Evolutionary conservation across 30 jellyfish, hydroid and myxozoan genomes (phyloP), one percentile per base, ranked within the genome.

Genomic region (Cassiopea xamachana): DNA sequence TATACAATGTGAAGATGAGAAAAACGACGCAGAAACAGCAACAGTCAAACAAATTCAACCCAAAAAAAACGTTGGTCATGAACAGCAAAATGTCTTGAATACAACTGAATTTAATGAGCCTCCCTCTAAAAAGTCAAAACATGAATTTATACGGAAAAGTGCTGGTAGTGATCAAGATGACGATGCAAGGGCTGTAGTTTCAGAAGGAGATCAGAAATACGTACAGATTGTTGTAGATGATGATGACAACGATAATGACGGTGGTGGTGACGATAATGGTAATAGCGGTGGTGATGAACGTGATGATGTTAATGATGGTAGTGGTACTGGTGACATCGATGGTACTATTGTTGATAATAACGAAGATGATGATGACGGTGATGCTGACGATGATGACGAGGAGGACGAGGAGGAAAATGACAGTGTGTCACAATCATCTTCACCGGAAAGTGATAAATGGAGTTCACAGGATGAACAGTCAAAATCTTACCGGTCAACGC

Each of bases 391-490:
- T 79, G 87, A 47, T n/a, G n/a, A 2, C 76, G 19, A 55, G 12
- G 81, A 62, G 68, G 73, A 73, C 44, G 92, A 73, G 50, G 92
- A 84, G 16, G 45, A 77, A n/a, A 73, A 83, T 17, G 83, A 87
- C 59, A 62, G 85, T 79, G 83, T 45, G 0, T 75, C 89, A 14
- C 47, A 81, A 12, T 1, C 79, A 13, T 60, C 94, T 7, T 78
- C 84, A n/a, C 49, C 84, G 15, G 85, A 87, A 45, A 87, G 83
- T 77, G 88, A 77, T 12, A 87, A 77, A 76, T 27, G 72, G 75
- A 62, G 39, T 18, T 10, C 48, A 74, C 48, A 9, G 49, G 45
- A 60, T 48, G 69, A 55, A 46, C 4, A 43, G 1, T 43, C 93
- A 68, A 64, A 84, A 39, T 69, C 51, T 48, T 68, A 50, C 84